Base-by-base conservation (phyloP, 2,888 invertebrate species). In the Drosophila conformis region DNA sequence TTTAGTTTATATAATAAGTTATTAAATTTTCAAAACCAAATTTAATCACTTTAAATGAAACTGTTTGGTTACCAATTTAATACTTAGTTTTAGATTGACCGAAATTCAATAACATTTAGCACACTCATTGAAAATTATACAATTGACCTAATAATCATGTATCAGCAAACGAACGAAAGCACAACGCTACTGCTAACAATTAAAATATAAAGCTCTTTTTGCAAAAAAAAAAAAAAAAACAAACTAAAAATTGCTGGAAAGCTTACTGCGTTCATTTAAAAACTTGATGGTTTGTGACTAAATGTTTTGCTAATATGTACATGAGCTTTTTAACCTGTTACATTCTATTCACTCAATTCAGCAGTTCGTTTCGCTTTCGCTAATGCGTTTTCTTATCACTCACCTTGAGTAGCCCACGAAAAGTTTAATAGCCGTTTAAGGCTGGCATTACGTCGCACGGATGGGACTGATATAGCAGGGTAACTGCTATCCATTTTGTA, bases 321-420 rank as follows among this genome's bases (percentile, higher is more conserved):
- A 27, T 0, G 11, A 69, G 63, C 76, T 74, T 60, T 21, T 7
- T 35, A 75, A 73, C 65, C 60, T 6, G 21, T n/a, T 25, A 13
- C 21, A 48, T 21, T 5, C 21, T 21, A 40, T 53, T 33, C 10
- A 33, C 27, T 27, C 27, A 49, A 27, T 49, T 27, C 18, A 7
- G 1, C 13, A 21, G 13, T 5, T 35, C 21, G 15, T 4, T 54
- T 21, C 11, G 6, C 6, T 35, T 53, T 10, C 36, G 4, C 27
- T 18, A 27, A 35, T 25, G n/a, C 25, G 15, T 46, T 51, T 56
- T 33, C 52, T 66, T 54, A 66, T 70, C 63, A 76, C 92, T 90
- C 90, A 91, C 92, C 92, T 91, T 91, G 89, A 52, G 91, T 91
- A 69, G 91, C 91, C 92, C 92, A 92, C 38, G 92, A 90, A 48